These are phyloP conservation scores for Gadus macrocephalus DNA, from an alignment of 2,113 vertebrate genomes.

Conservation along the genomic window DNA sequence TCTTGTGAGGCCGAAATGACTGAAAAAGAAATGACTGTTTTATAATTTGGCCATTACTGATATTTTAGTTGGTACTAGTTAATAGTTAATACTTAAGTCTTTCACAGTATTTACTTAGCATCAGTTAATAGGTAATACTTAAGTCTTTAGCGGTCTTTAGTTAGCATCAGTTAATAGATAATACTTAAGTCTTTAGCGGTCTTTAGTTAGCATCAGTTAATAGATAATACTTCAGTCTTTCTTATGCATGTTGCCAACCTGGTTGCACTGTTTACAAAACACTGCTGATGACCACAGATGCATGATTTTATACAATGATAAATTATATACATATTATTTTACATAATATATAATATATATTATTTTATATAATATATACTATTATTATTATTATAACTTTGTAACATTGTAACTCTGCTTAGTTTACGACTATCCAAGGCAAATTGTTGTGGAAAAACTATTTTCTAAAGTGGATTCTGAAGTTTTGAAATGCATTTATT, in stretches of 20 bases:
- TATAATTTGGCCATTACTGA: no score
- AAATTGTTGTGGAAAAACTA: slow-evolving; percentile 40
- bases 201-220: no score
- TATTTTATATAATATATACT: slow-evolving; percentile 54
- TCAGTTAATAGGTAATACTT: no score
- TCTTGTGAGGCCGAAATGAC: no score
- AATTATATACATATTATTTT: no score
- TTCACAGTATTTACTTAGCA: no score
- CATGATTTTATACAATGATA: slow-evolving; percentile 50
- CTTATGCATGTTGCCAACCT: slow-evolving; percentile 76
- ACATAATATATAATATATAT: slow-evolving; percentile 18
- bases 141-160: no score
- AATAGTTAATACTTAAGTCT: no score
- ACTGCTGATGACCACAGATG: slow-evolving; percentile 45
- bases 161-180: neutral
- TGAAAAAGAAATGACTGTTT: no score
- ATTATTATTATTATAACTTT: slow-evolving; percentile 35
- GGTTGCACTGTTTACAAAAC: slow-evolving; percentile 64
- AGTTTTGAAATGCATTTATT: slow-evolving; percentile 63
- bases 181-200: neutral
- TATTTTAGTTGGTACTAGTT: no score
- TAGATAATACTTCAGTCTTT: slow-evolving; percentile 3
- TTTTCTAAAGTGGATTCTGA: slow-evolving; percentile 40
- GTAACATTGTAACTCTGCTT: slow-evolving; percentile 21
- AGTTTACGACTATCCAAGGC: slow-evolving; percentile 3